Evolutionary conservation across 2,113 vertebrate genomes (phyloP), one percentile per base, ranked within the genome.

Genomic region (Elephantulus edwardii): DNA sequence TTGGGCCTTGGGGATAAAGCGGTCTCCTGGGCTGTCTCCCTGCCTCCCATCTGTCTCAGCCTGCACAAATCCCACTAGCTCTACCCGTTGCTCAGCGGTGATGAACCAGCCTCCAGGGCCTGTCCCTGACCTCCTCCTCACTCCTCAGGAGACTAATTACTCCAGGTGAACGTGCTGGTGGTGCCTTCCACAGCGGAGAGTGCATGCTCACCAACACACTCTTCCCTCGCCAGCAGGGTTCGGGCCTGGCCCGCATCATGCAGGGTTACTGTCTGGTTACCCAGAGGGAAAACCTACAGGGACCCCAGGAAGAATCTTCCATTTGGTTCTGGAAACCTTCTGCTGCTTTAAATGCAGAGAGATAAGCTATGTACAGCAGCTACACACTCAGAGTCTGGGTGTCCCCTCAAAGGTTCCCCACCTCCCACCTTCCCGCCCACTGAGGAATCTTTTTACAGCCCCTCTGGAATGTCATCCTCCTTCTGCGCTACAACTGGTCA

Each of bases 171-270:
- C 26, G 42, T 11, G 3, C 38, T 38, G 16, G 33, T 72, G 70
- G 30, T 68, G 46, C 10, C 68, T 70, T 50, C 70, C 3, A 8
- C 5, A 35, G 44, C 20, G 58, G 52, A 70, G 2, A 50, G 8
- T n/a, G n/a, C 1, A 28, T 60, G 0, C 7, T 28, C 35, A 11
- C 14, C 52, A 48, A 3, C 35, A 33, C 4, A 0, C n/a, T 38
- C 16, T 54, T 24, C 58, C 52, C 72, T 74, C 42, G 20, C n/a
- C 3, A 12, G 8, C 11, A 35, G 22, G 58, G 16, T 30, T 79
- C 30, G 28, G 1, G 28, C 19, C 46, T 30, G 60, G 48, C 35
- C 48, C 52, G 35, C 1, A 3, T 8, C 2, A 14, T 26, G 35
- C 44, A 24, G 66, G 30, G 28, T 33, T 35, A 33, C 50, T 60